Evolutionary conservation across 1,140 invertebrate species (phyloP), one percentile per base, ranked within the genome.

Genomic region (Xylocopa sonorina): DNA sequence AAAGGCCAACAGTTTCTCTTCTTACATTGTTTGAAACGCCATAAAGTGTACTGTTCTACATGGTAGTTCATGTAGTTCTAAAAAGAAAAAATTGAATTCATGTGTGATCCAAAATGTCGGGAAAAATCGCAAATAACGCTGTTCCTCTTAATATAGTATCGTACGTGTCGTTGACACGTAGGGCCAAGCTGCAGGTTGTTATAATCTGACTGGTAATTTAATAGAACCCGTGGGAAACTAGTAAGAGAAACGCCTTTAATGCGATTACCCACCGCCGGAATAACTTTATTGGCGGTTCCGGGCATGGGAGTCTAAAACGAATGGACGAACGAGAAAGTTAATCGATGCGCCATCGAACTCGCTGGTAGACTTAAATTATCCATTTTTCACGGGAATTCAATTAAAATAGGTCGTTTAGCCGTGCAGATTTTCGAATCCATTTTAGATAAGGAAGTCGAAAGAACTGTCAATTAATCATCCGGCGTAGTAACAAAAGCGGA

Each of bases 311-410:
- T 81, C 80, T 80, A 78, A 58, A 86, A 84, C 78, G 81, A 84
- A 78, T 29, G 55, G 48, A 66, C 10, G 62, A 63, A 63, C 76
- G 63, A 63, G 80, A 60, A 81, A 72, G 76, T 77, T 83, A 80
- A 80, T 58, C 63, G 58, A 62, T 51, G 14, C 43, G 24, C 71
- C 64, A 55, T 71, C 71, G 67, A 84, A 80, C 58, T 81, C 73
- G 60, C 55, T 81, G 72, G 60, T 55, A 58, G 77, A 76, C 76
- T 78, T 72, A 71, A 86, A 87, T 84, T 87, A 71, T 78, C 80
- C 82, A 80, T 81, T 83, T 88, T 89, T 85, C 82, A 81, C 57
- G 79, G 67, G 73, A 87, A 89, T 90, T 88, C 84, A 89, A 89
- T 90, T 90, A 88, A 89, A 89, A 88, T 86, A 74, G 82, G 81